Base-by-base conservation (phyloP, 2,113 vertebrate species). In the Microcebus griseorufus region DNA sequence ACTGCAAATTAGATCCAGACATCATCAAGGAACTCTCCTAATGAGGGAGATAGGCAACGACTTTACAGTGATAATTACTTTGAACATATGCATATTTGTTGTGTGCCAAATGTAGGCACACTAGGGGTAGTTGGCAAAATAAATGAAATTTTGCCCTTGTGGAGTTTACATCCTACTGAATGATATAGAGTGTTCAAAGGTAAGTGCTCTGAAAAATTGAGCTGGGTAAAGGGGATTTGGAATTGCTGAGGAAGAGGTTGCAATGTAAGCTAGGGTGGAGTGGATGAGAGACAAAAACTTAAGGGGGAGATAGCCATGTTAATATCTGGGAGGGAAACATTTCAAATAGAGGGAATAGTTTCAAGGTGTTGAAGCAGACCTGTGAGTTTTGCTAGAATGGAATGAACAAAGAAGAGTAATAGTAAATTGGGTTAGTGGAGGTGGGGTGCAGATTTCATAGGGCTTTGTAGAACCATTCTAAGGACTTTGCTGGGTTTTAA, bases 181-280 rank as follows among this genome's bases (percentile, higher is more conserved):
- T 78, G 79, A 80, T 86, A 64, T 11, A 92, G 90, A 72, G 23
- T 93, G 64, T 87, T 83, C 45, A 86, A 81, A 95, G 83, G 20
- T 76, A 76, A 85, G 13, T 93, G 60, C 55, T 83, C 78, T 88
- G 75, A 45, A 65, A 93, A 97, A 73, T 64, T 37, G 65, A 89
- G 32, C 27, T 72, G 39, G 20, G 39, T 86, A 70, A 90, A 45
- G 69, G 58, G 29, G 14, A 45, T 82, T 45, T 53, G 23, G 70
- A 78, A 82, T 90, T 92, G 83, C 84, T 85, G 79, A 85, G 90
- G 45, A 79, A 83, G 79, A n/a, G 62, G 37, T 94, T 95, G 37
- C 8, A 37, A 14, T 82, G 34, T 96, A 79, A 88, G 88, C 23
- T 94, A 42, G 37, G 4, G 32, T 86, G 23, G n/a, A 53, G 22